These are phyloP conservation scores for Taeniopygia guttata DNA, from an alignment of 2,797 vertebrate genomes.

Conservation along the genomic window DNA sequence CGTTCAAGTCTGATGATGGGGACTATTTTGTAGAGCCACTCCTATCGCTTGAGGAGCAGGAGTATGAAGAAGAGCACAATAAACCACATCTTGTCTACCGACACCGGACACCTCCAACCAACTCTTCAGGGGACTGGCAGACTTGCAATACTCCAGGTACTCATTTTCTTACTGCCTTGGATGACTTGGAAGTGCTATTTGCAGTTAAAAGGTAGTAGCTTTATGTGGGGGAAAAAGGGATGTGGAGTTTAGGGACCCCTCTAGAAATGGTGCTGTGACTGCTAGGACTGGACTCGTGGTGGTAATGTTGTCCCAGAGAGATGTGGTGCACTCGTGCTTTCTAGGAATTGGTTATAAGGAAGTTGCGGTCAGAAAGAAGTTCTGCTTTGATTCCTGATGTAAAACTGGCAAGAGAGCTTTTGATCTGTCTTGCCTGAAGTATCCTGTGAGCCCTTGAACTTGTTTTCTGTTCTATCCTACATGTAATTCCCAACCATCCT, in stretches of 20 bases:
- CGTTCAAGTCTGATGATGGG: slow-evolving; percentile 93
- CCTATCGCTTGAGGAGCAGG: slow-evolving; percentile 83
- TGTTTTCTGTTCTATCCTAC: neutral
- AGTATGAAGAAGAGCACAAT: slow-evolving; percentile 92
- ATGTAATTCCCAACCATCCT: neutral
- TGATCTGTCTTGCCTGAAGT: neutral
- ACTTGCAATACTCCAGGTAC: slow-evolving; percentile 92
- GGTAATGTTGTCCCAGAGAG: neutral
- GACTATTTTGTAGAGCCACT: slow-evolving; percentile 97
- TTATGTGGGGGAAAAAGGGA: neutral
- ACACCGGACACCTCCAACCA: slow-evolving; percentile 76
- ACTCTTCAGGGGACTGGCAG: slow-evolving; percentile 67
- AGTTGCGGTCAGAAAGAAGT: neutral
- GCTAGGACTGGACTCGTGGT: neutral
- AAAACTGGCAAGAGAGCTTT: neutral
- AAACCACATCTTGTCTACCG: slow-evolving; percentile 95
- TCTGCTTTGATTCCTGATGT: neutral
- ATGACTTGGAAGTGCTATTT: neutral
- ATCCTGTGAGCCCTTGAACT: neutral
- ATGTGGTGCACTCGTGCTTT: neutral
- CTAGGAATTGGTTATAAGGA: neutral
- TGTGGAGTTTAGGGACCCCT: neutral
- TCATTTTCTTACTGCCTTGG: neutral
- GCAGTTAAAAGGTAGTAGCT: neutral
- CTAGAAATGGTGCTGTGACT: neutral